phyloP scores from a whole-genome alignment of 2,888 invertebrate genomes.

The Galeopsomyia nigrocyanea region DNA sequence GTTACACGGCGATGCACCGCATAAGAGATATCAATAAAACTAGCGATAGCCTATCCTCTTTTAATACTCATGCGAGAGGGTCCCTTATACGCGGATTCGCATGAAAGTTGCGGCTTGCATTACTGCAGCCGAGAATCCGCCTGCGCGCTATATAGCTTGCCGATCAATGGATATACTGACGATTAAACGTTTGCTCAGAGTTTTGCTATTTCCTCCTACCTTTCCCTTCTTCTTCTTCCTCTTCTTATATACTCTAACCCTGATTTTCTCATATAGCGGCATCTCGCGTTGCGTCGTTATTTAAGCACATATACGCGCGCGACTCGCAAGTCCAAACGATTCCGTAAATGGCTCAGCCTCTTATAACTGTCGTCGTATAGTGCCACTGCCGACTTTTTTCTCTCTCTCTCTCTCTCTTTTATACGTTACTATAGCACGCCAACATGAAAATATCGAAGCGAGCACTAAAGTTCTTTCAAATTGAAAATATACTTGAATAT shows the following conservation, averaged over 20 bases:
- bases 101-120: not conserved
- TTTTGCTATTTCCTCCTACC: conserved; percentile 23
- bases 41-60: conserved; percentile 24
- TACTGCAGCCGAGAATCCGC: no score
- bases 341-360: conserved; percentile 58
- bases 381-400: conserved; percentile 35
- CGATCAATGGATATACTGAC: conserved; percentile 52
- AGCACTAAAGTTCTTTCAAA: not conserved
- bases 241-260: not conserved
- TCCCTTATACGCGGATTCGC: conserved; percentile 26
- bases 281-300: conserved; percentile 52
- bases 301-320: conserved; percentile 56
- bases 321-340: conserved; percentile 58
- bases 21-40: conserved; percentile 35
- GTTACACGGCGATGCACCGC: not conserved
- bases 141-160: not conserved
- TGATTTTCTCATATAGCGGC: not conserved
- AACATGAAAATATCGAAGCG: no score
- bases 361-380: conserved; percentile 59
- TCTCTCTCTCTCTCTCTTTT: not conserved
- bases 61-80: conserved; percentile 12
- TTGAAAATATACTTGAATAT: not conserved
- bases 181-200: conserved; percentile 54
- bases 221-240: conserved; percentile 8
- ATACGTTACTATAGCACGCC: not conserved